Base-by-base conservation (phyloP, 2,888 invertebrate genomes). In the Chromoteleia sp. region DNA sequence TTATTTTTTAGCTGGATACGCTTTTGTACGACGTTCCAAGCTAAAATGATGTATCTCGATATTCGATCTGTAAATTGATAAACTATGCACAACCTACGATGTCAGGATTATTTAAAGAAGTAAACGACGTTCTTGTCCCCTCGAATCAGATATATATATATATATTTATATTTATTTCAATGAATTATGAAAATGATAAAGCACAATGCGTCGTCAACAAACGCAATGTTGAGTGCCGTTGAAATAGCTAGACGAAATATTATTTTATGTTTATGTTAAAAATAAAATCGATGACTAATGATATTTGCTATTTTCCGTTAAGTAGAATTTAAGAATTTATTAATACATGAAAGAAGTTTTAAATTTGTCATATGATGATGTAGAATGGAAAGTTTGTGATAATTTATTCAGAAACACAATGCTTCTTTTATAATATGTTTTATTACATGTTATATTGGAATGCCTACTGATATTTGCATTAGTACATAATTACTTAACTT, bases 41-140 rank as follows among this genome's bases (percentile, higher is more conserved):
- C 29, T 41, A 14, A 61, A 43, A 17, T 30, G 1, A 15, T 12
- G 10, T 30, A 45, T 61, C 43, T 61, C 45, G 17, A 43, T 36
- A 39, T 48, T 63, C 36, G 33, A 48, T 63, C 33, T 63, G 48
- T 14, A 48, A 48, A 33, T 48, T 41, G 10, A 61, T 4, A n/a
- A 29, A 43, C 36, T 0, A 25, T 58, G 39, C 58, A 56, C 56
- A 58, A 41, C n/a, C n/a, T n/a, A n/a, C n/a, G n/a, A n/a, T n/a
- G n/a, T n/a, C n/a, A n/a, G n/a, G n/a, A n/a, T n/a, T n/a, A n/a
- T 56, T 56, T 17, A 0, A 45, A 61, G 3, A 41, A 7, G 19
- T 5, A n/a, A 61, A 10, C 36, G 63, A 63, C 43, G 63, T 63
- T 63, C 63, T 63, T 48, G 33, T 63, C 63, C 33, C 63, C 19